Evolutionary conservation across 2,113 vertebrate species (phyloP).

Genomic region (Andinoacara biseriatus): DNA sequence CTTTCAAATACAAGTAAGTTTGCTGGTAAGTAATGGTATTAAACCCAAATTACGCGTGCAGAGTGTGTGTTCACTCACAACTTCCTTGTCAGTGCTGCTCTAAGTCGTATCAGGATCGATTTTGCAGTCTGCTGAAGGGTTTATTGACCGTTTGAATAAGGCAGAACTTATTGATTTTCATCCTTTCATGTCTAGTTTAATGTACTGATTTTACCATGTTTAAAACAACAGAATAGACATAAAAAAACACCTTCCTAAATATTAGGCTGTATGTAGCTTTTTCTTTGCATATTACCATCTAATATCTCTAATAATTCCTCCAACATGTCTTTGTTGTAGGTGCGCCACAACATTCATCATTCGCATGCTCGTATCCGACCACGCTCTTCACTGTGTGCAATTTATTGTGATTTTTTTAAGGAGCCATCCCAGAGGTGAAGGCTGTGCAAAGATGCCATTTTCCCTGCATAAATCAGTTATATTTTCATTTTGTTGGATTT

Average conservation of each 20-base stretch:
- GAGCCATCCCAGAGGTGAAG: conserved; percentile 16
- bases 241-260: neutral
- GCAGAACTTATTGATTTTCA: conserved; percentile 4
- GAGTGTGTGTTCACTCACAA: neutral
- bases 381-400: conserved; percentile 8
- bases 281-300: neutral
- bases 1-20: neutral
- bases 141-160: conserved; percentile 20
- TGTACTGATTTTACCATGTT: neutral
- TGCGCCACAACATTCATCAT: neutral
- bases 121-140: neutral
- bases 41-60: neutral
- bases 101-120: neutral
- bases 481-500: conserved; percentile 51
- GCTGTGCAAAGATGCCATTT: conserved; percentile 11
- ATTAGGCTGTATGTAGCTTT: neutral
- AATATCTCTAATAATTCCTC: neutral
- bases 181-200: neutral
- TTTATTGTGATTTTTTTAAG: conserved; percentile 16
- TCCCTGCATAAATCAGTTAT: conserved; percentile 44
- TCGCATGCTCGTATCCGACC: neutral
- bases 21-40: neutral
- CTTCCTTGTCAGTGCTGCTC: neutral
- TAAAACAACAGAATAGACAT: neutral
- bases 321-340: neutral